Conservation (phyloP, 2,888 invertebrate species). For the Parascotia fuliginaria region DNA sequence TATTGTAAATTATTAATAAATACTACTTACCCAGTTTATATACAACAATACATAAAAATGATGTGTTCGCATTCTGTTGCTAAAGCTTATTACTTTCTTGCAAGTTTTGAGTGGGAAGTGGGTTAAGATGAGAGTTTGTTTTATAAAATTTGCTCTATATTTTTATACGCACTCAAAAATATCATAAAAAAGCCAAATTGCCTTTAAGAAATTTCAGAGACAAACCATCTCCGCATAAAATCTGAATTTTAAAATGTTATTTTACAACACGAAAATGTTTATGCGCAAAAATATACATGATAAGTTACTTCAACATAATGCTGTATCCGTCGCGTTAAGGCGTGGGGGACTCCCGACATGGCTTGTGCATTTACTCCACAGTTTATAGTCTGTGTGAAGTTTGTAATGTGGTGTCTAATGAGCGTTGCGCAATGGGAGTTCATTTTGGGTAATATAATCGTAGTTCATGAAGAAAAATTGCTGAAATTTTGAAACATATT, state of each 20-base stretch:
- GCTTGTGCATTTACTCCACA: slow-evolving; percentile 34
- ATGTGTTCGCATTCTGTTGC: too few relatives aligned
- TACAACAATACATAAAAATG: too few relatives aligned
- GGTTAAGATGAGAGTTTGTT: too few relatives aligned
- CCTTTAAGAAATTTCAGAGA: background rate
- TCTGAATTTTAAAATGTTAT: background rate
- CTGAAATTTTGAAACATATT: slow-evolving; percentile 9
- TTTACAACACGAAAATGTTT: slow-evolving; percentile 21
- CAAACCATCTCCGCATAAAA: background rate
- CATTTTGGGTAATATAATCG: slow-evolving; percentile 17
- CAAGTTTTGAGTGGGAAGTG: too few relatives aligned
- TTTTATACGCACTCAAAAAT: background rate
- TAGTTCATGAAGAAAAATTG: slow-evolving; percentile 33
- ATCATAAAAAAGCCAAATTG: background rate
- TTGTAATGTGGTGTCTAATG: slow-evolving; percentile 23
- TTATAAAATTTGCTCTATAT: too few relatives aligned
- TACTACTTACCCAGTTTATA: too few relatives aligned
- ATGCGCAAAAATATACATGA: slow-evolving; percentile 25
- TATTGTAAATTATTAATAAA: too few relatives aligned
- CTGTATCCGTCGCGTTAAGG: slow-evolving; percentile 13
- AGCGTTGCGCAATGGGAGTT: slow-evolving; percentile 21
- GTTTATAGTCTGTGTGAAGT: slow-evolving; percentile 12
- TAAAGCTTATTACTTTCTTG: too few relatives aligned
- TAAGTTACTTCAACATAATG: slow-evolving; percentile 37
- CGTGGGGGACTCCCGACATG: slow-evolving; percentile 10